These are phyloP conservation scores for Phocides pigmalion DNA, from an alignment of 1,140 invertebrate genomes.

Conservation along the genomic window DNA sequence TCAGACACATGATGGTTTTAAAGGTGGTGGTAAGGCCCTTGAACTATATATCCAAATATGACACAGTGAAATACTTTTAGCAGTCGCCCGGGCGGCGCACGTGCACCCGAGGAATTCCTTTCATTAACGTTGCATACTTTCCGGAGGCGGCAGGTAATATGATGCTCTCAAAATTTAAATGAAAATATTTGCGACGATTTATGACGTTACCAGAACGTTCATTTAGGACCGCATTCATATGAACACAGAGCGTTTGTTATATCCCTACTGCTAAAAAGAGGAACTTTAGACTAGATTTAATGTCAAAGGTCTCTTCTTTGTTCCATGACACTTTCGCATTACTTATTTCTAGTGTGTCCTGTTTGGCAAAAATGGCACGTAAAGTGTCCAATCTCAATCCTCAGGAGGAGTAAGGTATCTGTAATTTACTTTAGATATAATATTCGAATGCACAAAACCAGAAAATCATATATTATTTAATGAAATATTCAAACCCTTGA, in stretches of 20 bases:
- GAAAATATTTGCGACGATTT: conserved; percentile 70
- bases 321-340: no score
- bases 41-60: conserved; percentile 25
- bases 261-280: neutral
- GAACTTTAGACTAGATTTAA: no score
- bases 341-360: no score
- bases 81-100: conserved; percentile 17
- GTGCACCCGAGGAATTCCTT: conserved; percentile 56
- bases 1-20: no score
- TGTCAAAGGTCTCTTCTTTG: no score
- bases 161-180: conserved; percentile 67
- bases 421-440: no score
- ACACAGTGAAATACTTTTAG: conserved; percentile 23
- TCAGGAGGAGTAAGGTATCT: no score
- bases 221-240: conserved; percentile 51
- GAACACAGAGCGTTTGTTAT: neutral
- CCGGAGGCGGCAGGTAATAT: conserved; percentile 50
- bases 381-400: no score
- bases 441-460: no score
- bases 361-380: no score
- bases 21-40: conserved; percentile 8
- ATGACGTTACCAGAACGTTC: conserved; percentile 59
- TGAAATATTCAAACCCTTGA: no score
- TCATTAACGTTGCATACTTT: conserved; percentile 66
- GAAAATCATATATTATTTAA: no score